Percentiles rank a stretch among this genome's conserved stretches.
Conservation (phyloP, 2,888 invertebrate genomes). For the Caenorhabditis becei region DNA sequence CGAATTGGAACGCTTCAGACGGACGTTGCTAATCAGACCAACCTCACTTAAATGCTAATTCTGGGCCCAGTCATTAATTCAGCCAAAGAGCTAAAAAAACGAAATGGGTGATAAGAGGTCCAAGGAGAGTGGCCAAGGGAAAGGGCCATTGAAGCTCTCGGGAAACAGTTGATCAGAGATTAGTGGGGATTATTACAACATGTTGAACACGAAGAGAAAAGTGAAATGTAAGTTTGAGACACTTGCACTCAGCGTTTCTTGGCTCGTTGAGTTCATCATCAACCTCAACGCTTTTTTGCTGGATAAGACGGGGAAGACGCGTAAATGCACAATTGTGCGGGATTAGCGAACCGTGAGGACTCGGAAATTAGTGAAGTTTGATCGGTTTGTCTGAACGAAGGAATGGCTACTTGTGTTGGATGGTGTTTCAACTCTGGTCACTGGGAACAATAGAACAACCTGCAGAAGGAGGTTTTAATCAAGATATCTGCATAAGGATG, state of each 20-base stretch:
- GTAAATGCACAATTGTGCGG: constrained; percentile 44
- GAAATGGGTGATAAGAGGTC: constrained; percentile 26
- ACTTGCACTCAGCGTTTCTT: constrained; percentile 24
- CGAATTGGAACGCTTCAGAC: constrained; percentile 13
- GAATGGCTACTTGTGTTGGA: not conserved
- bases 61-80: not conserved
- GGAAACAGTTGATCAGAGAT: constrained; percentile 32
- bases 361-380: constrained; percentile 40
- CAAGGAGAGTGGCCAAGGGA: not conserved
- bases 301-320: not conserved
- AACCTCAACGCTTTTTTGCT: not conserved
- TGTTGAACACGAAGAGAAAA: constrained; percentile 8
- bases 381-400: constrained; percentile 34
- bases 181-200: constrained; percentile 34
- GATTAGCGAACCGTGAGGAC: constrained; percentile 34
- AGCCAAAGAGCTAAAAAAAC: not conserved
- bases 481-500: too few species aligned
- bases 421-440: constrained; percentile 23
- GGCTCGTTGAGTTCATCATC: constrained; percentile 2
- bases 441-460: not conserved
- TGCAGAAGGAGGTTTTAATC: not conserved
- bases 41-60: constrained; percentile 34
- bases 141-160: not conserved
- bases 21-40: constrained; percentile 5
- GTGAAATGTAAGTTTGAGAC: not conserved